phyloP scores from a whole-genome alignment of 2,113 vertebrate genomes.

The Laticauda colubrina region DNA sequence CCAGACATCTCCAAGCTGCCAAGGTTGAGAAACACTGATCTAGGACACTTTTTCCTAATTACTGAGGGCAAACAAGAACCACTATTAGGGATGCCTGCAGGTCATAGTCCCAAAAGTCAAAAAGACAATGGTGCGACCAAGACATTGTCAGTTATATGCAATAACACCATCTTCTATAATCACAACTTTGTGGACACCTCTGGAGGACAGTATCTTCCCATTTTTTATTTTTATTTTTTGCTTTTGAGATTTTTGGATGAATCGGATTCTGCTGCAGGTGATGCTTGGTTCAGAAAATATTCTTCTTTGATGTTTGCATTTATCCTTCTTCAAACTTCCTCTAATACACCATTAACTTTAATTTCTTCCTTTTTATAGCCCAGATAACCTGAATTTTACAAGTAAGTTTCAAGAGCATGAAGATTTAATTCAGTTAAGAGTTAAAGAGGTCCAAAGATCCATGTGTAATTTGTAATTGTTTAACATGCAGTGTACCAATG shows the following conservation, averaged over 20 bases:
- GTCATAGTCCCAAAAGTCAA: not conserved
- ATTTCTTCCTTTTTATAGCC: not conserved
- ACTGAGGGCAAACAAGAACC: not conserved
- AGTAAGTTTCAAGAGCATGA: conserved; percentile 6
- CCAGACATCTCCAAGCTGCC: too few species aligned
- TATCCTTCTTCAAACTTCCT: not conserved
- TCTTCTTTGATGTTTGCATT: not conserved
- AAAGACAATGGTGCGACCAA: not conserved
- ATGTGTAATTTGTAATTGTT: not conserved
- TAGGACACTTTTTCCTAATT: not conserved
- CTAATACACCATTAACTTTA: not conserved
- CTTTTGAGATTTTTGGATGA: not conserved
- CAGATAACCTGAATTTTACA: conserved; percentile 14
- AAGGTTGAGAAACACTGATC: too few species aligned
- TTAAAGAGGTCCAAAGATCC: too few species aligned
- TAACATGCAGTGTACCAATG: not conserved
- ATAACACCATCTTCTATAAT: not conserved
- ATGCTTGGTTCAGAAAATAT: not conserved
- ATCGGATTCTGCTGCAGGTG: not conserved
- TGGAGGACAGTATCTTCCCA: not conserved
- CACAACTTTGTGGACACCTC: not conserved
- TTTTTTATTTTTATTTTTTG: not conserved
- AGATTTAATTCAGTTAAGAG: not conserved
- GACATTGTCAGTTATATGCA: not conserved
- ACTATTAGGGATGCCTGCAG: not conserved